Evolutionary conservation across 2,888 invertebrate species (phyloP).

Genomic region (Candidula unifasciata): DNA sequence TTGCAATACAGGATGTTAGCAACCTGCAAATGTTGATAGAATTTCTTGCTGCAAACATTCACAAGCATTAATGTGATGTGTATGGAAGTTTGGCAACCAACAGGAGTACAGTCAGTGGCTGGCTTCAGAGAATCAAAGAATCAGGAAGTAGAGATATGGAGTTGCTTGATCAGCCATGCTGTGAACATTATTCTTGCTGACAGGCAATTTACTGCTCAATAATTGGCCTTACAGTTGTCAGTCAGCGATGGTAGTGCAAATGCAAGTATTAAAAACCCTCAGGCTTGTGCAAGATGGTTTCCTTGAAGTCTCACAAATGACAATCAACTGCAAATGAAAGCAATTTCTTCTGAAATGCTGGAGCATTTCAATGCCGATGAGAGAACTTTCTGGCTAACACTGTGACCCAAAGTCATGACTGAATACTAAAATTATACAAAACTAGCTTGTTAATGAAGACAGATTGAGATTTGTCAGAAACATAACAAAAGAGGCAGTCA

Average conservation of each 20-base stretch:
- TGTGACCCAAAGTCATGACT: no score
- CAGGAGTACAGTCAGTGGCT: not conserved
- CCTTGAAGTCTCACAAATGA: not conserved
- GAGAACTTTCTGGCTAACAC: no score
- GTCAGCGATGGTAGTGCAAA: not conserved
- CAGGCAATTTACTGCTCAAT: constrained; percentile 1
- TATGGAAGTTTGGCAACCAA: not conserved
- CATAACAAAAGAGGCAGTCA: no score
- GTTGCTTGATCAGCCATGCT: not conserved
- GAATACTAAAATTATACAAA: no score
- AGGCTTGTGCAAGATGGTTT: no score
- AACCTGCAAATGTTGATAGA: no score
- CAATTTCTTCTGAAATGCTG: no score
- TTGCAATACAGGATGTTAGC: no score
- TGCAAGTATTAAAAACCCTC: not conserved
- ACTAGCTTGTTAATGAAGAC: no score
- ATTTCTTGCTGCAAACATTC: not conserved
- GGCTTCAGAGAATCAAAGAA: constrained; percentile 4
- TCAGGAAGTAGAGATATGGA: constrained; percentile 10
- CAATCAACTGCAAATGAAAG: no score
- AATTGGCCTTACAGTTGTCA: not conserved
- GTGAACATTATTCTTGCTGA: constrained; percentile 10
- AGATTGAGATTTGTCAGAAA: no score
- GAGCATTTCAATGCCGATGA: no score
- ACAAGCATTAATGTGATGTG: not conserved